These are phyloP conservation scores for Dipus sagitta DNA, from an alignment of 2,797 vertebrate genomes.

Conservation along the genomic window DNA sequence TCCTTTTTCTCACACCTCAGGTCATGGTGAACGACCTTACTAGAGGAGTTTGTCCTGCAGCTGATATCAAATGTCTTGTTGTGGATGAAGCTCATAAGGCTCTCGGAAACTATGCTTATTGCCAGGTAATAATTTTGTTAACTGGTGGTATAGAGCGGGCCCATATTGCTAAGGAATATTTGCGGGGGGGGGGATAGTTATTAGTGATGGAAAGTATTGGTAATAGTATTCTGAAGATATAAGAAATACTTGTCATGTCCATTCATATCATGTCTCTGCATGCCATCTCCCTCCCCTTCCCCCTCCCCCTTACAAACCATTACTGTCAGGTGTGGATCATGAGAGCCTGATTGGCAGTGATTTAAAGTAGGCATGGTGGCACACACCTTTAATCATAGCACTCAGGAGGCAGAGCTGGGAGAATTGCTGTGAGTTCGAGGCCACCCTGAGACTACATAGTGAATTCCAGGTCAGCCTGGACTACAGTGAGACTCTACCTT, in stretches of 20 bases:
- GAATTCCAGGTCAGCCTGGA: too few relatives aligned
- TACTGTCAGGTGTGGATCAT: conserved; percentile 23
- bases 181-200: not conserved
- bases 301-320: not conserved
- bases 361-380: not conserved
- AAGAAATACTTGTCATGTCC: conserved; percentile 13
- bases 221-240: not conserved
- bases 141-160: conserved; percentile 1
- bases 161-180: not conserved
- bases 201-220: conserved; percentile 28
- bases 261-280: conserved; percentile 18
- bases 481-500: too few relatives aligned
- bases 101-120: conserved; percentile 97
- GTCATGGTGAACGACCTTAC: conserved; percentile 97
- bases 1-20: conserved; percentile 98
- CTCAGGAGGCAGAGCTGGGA: too few relatives aligned
- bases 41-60: conserved; percentile 93
- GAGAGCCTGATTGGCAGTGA: not conserved
- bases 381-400: too few relatives aligned
- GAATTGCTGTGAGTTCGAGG: too few relatives aligned
- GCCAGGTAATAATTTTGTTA: conserved; percentile 91
- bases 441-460: too few relatives aligned
- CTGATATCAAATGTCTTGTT: conserved; percentile 94
- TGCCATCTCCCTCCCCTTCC: too few relatives aligned
- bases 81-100: conserved; percentile 99